phyloP scores from a whole-genome alignment of 2,113 vertebrate species.

The Tinamus guttatus region DNA sequence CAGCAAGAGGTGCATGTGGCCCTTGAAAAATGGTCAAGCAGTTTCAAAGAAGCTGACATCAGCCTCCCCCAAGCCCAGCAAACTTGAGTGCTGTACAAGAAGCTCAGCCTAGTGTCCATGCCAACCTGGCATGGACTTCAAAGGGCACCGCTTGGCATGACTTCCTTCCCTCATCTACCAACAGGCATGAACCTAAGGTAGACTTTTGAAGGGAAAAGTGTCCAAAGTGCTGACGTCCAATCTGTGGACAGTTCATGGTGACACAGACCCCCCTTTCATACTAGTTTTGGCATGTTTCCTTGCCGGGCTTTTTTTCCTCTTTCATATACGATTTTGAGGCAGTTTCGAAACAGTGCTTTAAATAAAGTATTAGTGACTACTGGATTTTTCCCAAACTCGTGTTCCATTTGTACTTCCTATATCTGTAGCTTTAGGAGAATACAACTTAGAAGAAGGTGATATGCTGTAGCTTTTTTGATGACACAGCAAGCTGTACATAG shows the following conservation, averaged over 20 bases:
- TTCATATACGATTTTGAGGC: not conserved
- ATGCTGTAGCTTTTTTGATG: not conserved
- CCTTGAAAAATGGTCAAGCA: not conserved
- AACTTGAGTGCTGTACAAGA: not conserved
- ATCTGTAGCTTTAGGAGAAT: not conserved
- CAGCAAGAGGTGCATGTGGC: not conserved
- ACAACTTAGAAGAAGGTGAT: not conserved
- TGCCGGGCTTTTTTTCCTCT: not conserved
- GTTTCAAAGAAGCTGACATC: not conserved
- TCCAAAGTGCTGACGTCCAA: not conserved
- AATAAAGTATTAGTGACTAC: not conserved
- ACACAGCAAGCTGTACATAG: not conserved
- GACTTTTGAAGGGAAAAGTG: fast-evolving
- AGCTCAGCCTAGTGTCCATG: not conserved
- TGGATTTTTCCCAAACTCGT: not conserved
- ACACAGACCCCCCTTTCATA: not conserved
- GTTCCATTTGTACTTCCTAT: not conserved
- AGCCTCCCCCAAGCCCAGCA: fast-evolving
- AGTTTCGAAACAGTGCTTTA: not conserved
- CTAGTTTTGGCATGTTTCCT: not conserved
- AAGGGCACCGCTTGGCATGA: fast-evolving
- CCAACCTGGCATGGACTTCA: not conserved
- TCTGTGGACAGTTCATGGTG: not conserved
- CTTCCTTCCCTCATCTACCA: not conserved
- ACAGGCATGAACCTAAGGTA: not conserved